phyloP scores from a whole-genome alignment of 2,113 vertebrate genomes.

The Periophthalmus modestus region DNA sequence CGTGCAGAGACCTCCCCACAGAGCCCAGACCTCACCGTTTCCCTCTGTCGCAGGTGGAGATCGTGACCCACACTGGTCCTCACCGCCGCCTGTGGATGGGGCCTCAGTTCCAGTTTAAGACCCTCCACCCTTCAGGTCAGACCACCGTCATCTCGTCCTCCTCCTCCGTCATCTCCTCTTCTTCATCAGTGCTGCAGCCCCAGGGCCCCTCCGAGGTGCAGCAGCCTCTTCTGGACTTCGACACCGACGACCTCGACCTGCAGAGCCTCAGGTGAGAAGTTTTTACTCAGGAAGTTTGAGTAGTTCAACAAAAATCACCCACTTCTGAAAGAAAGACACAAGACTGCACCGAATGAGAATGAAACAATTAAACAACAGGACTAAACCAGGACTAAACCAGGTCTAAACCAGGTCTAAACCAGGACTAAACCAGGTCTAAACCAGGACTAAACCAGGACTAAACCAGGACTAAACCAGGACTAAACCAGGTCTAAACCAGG shows the following conservation, averaged over 20 bases:
- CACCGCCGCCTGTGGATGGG: constrained; percentile 98
- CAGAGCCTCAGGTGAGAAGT: constrained; percentile 89
- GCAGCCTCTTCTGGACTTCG: constrained; percentile 94
- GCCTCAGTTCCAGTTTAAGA: constrained; percentile 99
- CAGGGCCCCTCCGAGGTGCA: constrained; percentile 91
- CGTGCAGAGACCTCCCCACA: too few relatives aligned
- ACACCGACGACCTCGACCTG: constrained; percentile 94
- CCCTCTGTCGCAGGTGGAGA: constrained; percentile 86
- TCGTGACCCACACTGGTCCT: constrained; percentile 96
- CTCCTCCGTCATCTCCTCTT: constrained; percentile 96
- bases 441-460: too few relatives aligned
- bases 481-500: too few relatives aligned
- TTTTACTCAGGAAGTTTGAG: too few relatives aligned
- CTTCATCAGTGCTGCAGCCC: constrained; percentile 95
- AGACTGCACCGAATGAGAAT: too few relatives aligned
- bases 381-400: too few relatives aligned
- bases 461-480: too few relatives aligned
- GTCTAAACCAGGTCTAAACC: too few relatives aligned
- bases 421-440: too few relatives aligned
- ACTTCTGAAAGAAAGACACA: too few relatives aligned
- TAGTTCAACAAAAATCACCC: too few relatives aligned
- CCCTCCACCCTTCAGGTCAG: constrained; percentile 96
- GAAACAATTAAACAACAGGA: too few relatives aligned
- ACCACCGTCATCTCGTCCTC: constrained; percentile 98
- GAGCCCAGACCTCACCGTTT: not conserved